Evolutionary conservation across 2,113 vertebrate genomes (phyloP), one percentile per base, ranked within the genome.

Genomic region (Pseudorhombus dupliciocellatus): DNA sequence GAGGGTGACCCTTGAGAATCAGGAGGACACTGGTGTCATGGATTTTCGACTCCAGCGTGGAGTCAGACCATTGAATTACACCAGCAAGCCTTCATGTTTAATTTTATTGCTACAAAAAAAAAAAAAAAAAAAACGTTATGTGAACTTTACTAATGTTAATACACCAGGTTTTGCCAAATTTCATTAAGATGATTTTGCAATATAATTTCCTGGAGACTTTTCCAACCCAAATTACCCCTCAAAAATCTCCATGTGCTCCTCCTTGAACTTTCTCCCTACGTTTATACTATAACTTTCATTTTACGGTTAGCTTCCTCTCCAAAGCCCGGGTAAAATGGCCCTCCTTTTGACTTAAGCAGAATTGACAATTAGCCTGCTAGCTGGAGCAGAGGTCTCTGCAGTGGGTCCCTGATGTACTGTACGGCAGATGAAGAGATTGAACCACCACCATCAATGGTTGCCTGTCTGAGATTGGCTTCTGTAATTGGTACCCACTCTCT

Each of bases 401-500:
- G 87, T 67, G 71, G 83, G 84, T 89, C 88, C 84, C 85, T 67
- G 66, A 87, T 87, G 88, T 70, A 57, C 68, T 56, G 77, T 68
- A 51, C 83, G 25, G 84, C 80, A 83, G 81, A 88, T 87, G 70
- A 87, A 87, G 92, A 86, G 80, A 80, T 85, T 88, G 81, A 90
- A 90, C 83, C 84, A 77, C 81, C 90, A 83, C 79, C 88, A 85
- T 87, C 81, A 83, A 56, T 50, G 74, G 70, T 65, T 81, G 66
- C 87, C 85, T 84, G 79, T 71, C 79, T 77, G 74, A 84, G 84
- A 89, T 81, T 79, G 86, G 82, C 86, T 88, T 84, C 85, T 79
- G 86, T 93, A 93, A 92, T 92, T 94, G 90, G 79, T 90, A 92
- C 70, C 79, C 79, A 84, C 70, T 84, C 84, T 69, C 75, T 78